Conservation (phyloP, 2,888 invertebrate species). For the Neoaliturus tenellus region DNA sequence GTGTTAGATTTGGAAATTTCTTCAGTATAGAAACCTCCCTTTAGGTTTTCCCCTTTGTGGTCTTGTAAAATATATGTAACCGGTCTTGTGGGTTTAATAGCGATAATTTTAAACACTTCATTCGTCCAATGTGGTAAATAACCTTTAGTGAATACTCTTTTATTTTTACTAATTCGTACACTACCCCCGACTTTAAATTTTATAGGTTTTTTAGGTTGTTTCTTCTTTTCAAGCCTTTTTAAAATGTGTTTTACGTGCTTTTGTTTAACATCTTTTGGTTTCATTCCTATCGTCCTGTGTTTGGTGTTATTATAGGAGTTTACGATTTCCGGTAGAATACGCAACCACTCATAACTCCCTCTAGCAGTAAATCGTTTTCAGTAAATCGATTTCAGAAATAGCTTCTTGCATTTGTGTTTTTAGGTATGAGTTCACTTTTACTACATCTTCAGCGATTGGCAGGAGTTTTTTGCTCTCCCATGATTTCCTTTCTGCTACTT, state of each 20-base stretch:
- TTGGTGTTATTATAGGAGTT: constrained; percentile 26
- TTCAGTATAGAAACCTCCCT: constrained; percentile 36
- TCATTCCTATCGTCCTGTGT: constrained; percentile 50
- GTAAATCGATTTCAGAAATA: too few species aligned
- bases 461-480: too few species aligned
- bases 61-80: constrained; percentile 32
- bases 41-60: constrained; percentile 5
- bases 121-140: constrained; percentile 44
- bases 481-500: too few species aligned
- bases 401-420: too few species aligned
- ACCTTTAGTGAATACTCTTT: constrained; percentile 24
- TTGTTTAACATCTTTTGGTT: constrained; percentile 31
- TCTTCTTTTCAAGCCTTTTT: not conserved
- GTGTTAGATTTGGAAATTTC: constrained; percentile 10
- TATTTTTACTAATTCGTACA: constrained; percentile 47
- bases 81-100: constrained; percentile 46
- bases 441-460: too few species aligned
- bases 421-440: too few species aligned
- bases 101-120: constrained; percentile 26
- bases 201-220: constrained; percentile 1
- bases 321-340: constrained; percentile 1
- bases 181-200: constrained; percentile 33
- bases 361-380: too few species aligned
- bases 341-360: constrained; percentile 24
- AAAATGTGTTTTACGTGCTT: not conserved